Conservation (phyloP, 2,888 invertebrate genomes). For the Hipparchia sbordonii region DNA sequence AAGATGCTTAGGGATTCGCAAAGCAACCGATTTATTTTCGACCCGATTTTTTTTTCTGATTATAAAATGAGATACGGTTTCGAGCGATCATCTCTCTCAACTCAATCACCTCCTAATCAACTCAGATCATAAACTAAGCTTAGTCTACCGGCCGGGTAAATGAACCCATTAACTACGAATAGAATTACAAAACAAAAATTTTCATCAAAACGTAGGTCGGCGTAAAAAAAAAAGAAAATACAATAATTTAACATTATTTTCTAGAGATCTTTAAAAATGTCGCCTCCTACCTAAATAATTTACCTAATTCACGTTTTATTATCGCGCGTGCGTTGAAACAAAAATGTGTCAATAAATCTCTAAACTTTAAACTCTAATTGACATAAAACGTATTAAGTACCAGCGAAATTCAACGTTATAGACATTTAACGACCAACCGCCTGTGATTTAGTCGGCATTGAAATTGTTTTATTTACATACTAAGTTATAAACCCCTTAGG, state of each 20-base stretch:
- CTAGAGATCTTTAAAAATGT: neutral
- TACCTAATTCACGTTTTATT: conserved; percentile 4
- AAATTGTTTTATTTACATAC: conserved; percentile 22
- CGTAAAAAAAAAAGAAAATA: neutral
- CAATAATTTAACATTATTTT: neutral
- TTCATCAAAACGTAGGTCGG: neutral
- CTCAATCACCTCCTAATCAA: too few species aligned
- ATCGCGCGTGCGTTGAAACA: conserved; percentile 5
- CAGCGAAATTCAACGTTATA: conserved; percentile 13
- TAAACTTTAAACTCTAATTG: conserved; percentile 11
- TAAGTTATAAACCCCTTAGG: neutral
- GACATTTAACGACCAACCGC: conserved; percentile 7
- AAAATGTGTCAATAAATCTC: conserved; percentile 17
- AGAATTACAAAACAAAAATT: neutral
- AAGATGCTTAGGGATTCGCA: too few species aligned
- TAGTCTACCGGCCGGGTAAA: neutral
- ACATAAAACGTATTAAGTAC: conserved; percentile 14
- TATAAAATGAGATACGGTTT: too few species aligned
- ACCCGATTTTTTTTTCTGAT: too few species aligned
- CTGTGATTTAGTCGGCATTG: conserved; percentile 15
- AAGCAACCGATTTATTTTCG: too few species aligned
- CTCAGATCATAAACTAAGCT: too few species aligned
- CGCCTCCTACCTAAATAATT: conserved; percentile 1
- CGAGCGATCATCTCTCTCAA: too few species aligned
- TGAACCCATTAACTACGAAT: neutral